Evolutionary conservation across 2,113 vertebrate species (phyloP), one percentile per base, ranked within the genome.

Genomic region (Lipophrys pholis): DNA sequence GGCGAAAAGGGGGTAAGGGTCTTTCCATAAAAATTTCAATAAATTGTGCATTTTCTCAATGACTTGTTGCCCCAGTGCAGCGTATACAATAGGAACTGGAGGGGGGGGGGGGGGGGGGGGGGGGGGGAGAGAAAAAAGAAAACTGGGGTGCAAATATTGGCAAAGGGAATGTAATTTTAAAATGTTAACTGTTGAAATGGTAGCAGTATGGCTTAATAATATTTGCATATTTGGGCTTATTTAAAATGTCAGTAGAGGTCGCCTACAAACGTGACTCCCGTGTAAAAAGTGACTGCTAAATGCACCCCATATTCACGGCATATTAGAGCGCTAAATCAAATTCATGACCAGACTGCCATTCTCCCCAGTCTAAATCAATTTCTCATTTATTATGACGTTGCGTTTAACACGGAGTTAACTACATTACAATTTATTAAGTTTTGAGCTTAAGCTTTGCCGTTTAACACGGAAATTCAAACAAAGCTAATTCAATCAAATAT

Each of bases 11-110:
- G 84, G 82, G 54, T 86, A 78, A 67, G 72, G 84, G 83, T 86
- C 79, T 67, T 76, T 88, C 85, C 83, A 88, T 91, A 92, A 91
- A 91, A 90, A 89, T 77, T 75, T 88, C 84, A 90, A 89, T 89
- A 90, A 89, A 91, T 77, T 86, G 70, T 88, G 70, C 76, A 86
- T 89, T 90, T 89, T 89, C 81, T 79, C 82, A 78, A 86, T 89
- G 85, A 89, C 85, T 89, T 86, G 76, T 85, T 90, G 86, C 89
- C 74, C 70, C 53, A 53, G 43, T 54, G 49, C 82, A 54, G 66
- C n/a, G 58, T 46, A 45, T 63, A 39, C 48, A 52, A 40, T 69
- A 61, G 72, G 67, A 35, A 39, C 46, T 8, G 21, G 38, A 30
- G 38, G 38, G 50, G 41, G 38, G n/a, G n/a, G n/a, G n/a, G n/a